Conservation (phyloP, 2,888 invertebrate species). For the Ligdia adustata region DNA sequence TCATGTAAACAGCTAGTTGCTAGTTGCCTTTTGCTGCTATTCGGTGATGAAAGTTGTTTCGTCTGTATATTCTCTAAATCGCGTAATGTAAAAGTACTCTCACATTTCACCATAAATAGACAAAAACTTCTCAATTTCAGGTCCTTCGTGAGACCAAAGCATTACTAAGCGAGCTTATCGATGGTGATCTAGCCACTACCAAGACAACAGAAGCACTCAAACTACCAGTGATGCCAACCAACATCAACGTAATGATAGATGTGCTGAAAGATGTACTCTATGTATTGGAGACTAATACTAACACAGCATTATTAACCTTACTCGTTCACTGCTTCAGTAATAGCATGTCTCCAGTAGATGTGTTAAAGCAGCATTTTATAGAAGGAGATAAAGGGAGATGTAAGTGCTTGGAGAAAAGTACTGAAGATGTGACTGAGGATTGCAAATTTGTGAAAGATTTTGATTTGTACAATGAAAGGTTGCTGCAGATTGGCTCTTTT, state of each 20-base stretch:
- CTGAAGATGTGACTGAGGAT: conserved; percentile 64
- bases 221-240: conserved; percentile 71
- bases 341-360: conserved; percentile 55
- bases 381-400: conserved; percentile 45
- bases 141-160: conserved; percentile 80
- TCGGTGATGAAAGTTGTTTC: too few relatives aligned
- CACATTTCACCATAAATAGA: too few relatives aligned
- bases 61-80: too few relatives aligned
- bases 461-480: conserved; percentile 87
- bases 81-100: too few relatives aligned
- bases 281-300: conserved; percentile 86
- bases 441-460: conserved; percentile 84
- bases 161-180: conserved; percentile 68
- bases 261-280: conserved; percentile 85
- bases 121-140: conserved; percentile 69
- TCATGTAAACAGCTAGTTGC: too few relatives aligned
- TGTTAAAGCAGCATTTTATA: conserved; percentile 60
- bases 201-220: conserved; percentile 65
- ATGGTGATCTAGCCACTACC: conserved; percentile 72
- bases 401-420: conserved; percentile 44
- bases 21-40: too few relatives aligned
- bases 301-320: conserved; percentile 85
- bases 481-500: conserved; percentile 88
- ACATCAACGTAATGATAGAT: conserved; percentile 82
- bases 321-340: conserved; percentile 71